These are phyloP conservation scores for Amazonetta brasiliensis DNA, from an alignment of 2,797 vertebrate species.

Conservation along the genomic window DNA sequence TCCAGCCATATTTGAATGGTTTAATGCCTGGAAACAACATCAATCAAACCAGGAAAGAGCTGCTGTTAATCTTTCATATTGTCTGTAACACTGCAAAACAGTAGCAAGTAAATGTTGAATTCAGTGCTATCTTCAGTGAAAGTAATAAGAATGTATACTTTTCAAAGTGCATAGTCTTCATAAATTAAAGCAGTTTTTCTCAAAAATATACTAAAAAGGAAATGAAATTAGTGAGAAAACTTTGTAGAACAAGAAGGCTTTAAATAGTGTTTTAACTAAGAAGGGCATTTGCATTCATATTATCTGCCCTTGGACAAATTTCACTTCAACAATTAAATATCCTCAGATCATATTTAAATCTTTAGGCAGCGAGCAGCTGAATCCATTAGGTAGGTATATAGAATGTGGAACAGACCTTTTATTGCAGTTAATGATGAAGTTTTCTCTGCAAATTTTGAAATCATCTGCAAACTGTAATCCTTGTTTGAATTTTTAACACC, in stretches of 20 bases:
- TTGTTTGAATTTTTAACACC: neutral
- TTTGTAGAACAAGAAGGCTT: neutral
- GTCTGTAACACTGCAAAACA: neutral
- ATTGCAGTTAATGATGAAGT: neutral
- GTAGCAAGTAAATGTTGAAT: neutral
- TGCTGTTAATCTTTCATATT: neutral
- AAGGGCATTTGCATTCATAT: neutral
- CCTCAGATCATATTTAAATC: neutral
- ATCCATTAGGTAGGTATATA: neutral
- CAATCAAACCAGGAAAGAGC: slow-evolving; percentile 77
- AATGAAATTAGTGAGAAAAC: neutral
- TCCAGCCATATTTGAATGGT: neutral
- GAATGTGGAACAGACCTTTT: neutral
- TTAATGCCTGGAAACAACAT: neutral
- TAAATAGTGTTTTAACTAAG: neutral
- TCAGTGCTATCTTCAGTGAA: neutral
- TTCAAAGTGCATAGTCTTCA: neutral
- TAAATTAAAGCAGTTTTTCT: neutral
- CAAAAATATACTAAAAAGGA: neutral
- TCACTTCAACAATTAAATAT: neutral
- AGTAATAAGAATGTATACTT: neutral
- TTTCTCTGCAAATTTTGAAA: neutral
- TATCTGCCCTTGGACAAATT: neutral
- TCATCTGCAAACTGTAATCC: neutral
- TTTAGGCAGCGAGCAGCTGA: neutral